Evolutionary conservation across 2,888 invertebrate genomes (phyloP).

Genomic region (Amphimallon solstitiale): DNA sequence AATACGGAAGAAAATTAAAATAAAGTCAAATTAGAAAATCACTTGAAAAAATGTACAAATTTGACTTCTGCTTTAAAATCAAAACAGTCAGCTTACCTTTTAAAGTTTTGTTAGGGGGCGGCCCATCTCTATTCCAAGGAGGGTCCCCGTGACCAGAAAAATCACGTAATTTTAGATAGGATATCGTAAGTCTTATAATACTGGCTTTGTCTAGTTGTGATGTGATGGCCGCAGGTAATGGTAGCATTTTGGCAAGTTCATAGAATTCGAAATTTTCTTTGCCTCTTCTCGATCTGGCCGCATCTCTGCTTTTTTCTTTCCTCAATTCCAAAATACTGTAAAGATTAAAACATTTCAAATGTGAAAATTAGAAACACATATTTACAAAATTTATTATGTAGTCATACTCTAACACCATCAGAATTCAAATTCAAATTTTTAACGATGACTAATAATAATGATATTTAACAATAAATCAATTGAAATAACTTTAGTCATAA

Average conservation of each 20-base stretch:
- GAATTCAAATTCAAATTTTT: too few relatives aligned
- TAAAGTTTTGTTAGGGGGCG: slow-evolving; percentile 80
- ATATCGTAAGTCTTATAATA: slow-evolving; percentile 95
- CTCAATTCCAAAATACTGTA: slow-evolving; percentile 92
- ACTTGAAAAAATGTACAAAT: too few relatives aligned
- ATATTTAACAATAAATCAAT: too few relatives aligned
- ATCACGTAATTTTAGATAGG: slow-evolving; percentile 92
- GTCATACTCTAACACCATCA: too few relatives aligned
- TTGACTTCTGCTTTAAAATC: too few relatives aligned
- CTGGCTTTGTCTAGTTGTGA: slow-evolving; percentile 96
- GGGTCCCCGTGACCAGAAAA: slow-evolving; percentile 97
- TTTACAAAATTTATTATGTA: too few relatives aligned
- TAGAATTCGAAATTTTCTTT: slow-evolving; percentile 98
- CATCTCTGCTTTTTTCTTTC: slow-evolving; percentile 94
- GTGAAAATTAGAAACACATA: too few relatives aligned
- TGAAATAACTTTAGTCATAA: too few relatives aligned
- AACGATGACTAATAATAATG: too few relatives aligned
- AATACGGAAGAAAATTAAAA: too few relatives aligned
- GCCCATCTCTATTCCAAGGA: slow-evolving; percentile 89
- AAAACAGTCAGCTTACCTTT: slow-evolving; percentile 73
- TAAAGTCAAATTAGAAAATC: too few relatives aligned
- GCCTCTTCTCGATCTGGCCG: slow-evolving; percentile 89
- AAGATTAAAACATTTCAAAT: slow-evolving; percentile 50
- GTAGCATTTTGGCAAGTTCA: slow-evolving; percentile 94
- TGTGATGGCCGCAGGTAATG: slow-evolving; percentile 89